Conservation (phyloP, 2,888 invertebrate species). For the Pollenia labialis region DNA sequence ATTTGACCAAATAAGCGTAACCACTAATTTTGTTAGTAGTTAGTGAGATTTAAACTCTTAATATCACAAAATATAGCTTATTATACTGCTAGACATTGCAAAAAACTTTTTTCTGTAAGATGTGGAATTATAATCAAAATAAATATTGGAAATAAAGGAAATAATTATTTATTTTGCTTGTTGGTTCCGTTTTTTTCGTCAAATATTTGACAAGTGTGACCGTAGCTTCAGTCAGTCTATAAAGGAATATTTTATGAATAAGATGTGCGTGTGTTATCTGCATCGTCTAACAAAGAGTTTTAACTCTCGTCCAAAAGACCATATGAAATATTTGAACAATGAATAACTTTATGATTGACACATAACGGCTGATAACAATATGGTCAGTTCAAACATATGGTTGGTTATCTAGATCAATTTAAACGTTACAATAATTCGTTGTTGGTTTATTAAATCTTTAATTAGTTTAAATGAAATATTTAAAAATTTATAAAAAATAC, state of each 20-base stretch:
- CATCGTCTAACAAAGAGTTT: constrained; percentile 23
- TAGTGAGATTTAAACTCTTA: no score
- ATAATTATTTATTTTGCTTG: no score
- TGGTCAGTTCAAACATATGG: constrained; percentile 12
- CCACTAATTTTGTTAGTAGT: no score
- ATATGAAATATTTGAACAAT: constrained; percentile 48
- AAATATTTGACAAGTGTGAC: no score
- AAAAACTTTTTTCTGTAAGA: no score
- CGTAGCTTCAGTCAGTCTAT: no score
- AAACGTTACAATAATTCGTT: background rate
- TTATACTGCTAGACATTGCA: no score
- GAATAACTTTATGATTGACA: constrained; percentile 47
- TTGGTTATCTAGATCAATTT: constrained; percentile 18
- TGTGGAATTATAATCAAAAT: no score
- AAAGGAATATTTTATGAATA: constrained; percentile 5
- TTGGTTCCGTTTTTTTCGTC: no score
- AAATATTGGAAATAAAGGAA: no score
- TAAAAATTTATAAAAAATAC: background rate
- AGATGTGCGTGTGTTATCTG: constrained; percentile 33
- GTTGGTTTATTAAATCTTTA: constrained; percentile 10
- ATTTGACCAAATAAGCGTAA: no score
- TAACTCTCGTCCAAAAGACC: constrained; percentile 36
- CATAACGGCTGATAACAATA: constrained; percentile 35
- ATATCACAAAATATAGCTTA: no score
- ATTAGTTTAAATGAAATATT: background rate